Base-by-base conservation (phyloP, 2,113 vertebrate genomes). In the Triplophysa dalaica region DNA sequence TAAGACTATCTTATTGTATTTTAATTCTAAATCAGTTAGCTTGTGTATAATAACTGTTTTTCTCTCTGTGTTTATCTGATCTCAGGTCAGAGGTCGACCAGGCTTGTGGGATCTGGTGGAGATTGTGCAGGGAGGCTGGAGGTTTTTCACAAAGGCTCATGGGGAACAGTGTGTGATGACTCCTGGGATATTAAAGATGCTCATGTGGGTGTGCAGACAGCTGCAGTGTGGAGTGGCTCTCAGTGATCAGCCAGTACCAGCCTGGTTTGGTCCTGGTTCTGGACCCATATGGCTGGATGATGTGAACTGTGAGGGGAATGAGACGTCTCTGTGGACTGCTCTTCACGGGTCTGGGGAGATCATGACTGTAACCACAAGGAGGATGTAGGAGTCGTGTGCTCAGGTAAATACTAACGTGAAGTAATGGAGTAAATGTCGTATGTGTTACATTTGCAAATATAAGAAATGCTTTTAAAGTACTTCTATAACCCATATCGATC, bases 201-300 rank as follows among this genome's bases (percentile, higher is more conserved):
- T 26, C 29, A 70, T 24, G 54, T 58, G 54, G 54, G 54, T 58
- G 54, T 58, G 54, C 54, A 58, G n/a, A 58, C 54, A 68, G 65
- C 38, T 70, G 43, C 68, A 70, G 69, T 56, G 48, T 63, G 65
- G 38, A 70, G 58, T 52, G 14, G 29, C 48, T 13, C 61, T 63
- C 61, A 63, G 22, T 29, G 16, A 24, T 29, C 61, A 63, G 22
- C 52, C 4, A 8, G 58, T 77, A 43, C 76, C 83, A 17, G 64
- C 69, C 17, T 58, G 14, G 64, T 83, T 78, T 62, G 61, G 64
- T 6, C 38, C 69, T 67, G 82, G 62, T 62, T 45, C 70, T 68
- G 69, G 63, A 62, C 74, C 26, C 67, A 84, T 85, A 69, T 84
- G 82, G 78, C 52, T 85, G 41, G 70, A 84, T 65, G 75, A 81